Conservation (phyloP, 2,113 vertebrate species). For the Parotia lawesii region DNA sequence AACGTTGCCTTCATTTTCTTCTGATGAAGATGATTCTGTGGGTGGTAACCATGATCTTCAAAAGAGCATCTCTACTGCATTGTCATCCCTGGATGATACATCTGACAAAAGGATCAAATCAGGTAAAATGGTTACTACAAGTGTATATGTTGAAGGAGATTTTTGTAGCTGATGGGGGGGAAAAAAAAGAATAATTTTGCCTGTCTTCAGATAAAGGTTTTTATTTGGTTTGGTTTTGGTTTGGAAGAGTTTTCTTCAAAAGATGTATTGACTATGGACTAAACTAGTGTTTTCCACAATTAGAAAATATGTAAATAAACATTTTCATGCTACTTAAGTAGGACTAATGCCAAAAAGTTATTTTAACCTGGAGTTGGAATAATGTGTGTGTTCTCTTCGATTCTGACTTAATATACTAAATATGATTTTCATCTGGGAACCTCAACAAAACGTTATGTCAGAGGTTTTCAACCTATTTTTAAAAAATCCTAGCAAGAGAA, state of each 20-base stretch:
- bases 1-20: slow-evolving; percentile 89
- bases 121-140: slow-evolving; percentile 74
- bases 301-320: background rate
- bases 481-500: background rate
- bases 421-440: background rate
- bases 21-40: slow-evolving; percentile 92
- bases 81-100: slow-evolving; percentile 84
- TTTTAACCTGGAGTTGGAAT: background rate
- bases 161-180: background rate
- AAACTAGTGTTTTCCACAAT: background rate
- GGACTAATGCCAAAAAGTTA: background rate
- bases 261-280: background rate
- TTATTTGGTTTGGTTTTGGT: background rate
- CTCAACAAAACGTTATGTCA: background rate
- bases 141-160: background rate
- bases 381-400: background rate
- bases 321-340: background rate
- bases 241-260: background rate
- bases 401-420: background rate
- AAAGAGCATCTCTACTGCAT: slow-evolving; percentile 86
- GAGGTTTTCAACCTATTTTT: background rate
- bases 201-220: background rate
- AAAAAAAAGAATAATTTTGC: background rate
- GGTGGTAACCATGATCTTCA: slow-evolving; percentile 87
- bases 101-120: slow-evolving; percentile 83